These are phyloP conservation scores for Prinia subflava DNA, from an alignment of 2,113 vertebrate genomes.

Conservation along the genomic window DNA sequence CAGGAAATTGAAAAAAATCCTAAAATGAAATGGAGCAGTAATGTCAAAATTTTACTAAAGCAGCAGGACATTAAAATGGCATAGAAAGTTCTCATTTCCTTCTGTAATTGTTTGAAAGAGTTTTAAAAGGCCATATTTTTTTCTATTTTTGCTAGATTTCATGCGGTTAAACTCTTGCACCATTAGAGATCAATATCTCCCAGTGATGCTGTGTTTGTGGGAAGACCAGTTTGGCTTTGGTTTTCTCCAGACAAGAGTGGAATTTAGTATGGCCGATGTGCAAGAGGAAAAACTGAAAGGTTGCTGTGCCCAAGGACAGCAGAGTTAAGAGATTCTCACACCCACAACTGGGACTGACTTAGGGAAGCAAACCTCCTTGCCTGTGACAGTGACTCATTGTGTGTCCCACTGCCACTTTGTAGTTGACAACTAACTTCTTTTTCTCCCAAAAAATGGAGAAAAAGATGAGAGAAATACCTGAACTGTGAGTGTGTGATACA, in stretches of 20 bases:
- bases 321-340: neutral
- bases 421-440: neutral
- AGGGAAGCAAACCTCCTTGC: neutral
- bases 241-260: neutral
- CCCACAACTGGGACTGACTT: neutral
- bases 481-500: neutral
- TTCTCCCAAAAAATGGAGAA: neutral
- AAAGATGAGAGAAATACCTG: neutral
- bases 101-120: neutral
- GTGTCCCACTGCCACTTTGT: neutral
- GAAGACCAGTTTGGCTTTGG: neutral
- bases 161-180: neutral
- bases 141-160: neutral
- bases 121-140: neutral
- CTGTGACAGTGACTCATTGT: neutral
- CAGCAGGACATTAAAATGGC: neutral
- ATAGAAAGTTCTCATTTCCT: neutral
- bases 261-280: neutral
- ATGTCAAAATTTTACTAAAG: neutral
- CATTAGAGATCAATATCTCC: neutral
- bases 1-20: neutral
- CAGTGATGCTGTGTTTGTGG: neutral
- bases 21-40: neutral
- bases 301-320: neutral
- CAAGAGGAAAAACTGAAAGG: neutral